Evolutionary conservation across 2,113 vertebrate genomes (phyloP).

Genomic region (Sander lucioperca): DNA sequence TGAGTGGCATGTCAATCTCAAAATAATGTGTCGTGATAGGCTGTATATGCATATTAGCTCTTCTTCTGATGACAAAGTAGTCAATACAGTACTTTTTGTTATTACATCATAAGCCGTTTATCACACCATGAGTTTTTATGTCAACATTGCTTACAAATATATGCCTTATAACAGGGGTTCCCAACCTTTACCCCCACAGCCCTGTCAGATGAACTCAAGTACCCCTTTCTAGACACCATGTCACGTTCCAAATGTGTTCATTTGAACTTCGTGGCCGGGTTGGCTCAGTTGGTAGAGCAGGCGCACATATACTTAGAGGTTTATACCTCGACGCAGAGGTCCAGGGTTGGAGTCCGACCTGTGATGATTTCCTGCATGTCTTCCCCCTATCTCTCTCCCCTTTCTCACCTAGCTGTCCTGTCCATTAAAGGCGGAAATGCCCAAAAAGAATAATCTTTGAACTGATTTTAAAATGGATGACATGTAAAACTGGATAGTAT

Average conservation of each 20-base stretch:
- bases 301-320: no score
- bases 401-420: no score
- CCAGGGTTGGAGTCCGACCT: no score
- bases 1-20: constrained; percentile 2
- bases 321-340: no score
- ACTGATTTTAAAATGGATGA: not conserved
- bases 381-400: no score
- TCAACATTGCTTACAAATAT: not conserved
- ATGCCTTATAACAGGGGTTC: not conserved
- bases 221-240: not conserved
- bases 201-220: not conserved
- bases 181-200: not conserved
- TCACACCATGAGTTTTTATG: not conserved
- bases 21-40: not conserved
- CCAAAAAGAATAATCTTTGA: no score
- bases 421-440: no score
- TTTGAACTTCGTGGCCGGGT: no score
- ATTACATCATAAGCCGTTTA: not conserved
- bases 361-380: no score
- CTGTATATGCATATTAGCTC: not conserved
- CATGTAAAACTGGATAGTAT: not conserved
- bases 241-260: not conserved
- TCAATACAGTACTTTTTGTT: not conserved
- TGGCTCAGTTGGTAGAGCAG: no score
- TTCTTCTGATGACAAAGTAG: not conserved